Evolutionary conservation across 2,888 invertebrate species (phyloP), one percentile per base, ranked within the genome.

Genomic region (Epinotia ramella): DNA sequence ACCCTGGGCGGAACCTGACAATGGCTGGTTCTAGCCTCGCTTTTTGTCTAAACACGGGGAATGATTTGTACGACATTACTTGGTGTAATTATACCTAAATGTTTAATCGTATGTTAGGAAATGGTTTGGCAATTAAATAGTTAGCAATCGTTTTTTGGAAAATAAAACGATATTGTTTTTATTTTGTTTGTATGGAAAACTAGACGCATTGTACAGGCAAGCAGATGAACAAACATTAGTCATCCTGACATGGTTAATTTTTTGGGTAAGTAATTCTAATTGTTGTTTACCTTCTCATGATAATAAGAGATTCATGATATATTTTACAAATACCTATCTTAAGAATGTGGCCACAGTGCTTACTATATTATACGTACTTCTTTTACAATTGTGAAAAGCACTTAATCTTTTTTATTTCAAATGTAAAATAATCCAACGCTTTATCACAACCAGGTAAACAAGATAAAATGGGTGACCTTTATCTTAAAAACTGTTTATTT

Each of bases 1-100:
- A 81, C 86, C 85, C 83, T 84, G 86, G 85, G 84, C 86, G 86
- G 86, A 87, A 86, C 87, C 85, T 82, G 83, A 92, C 93, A 93
- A 92, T 92, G 81, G 89, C 73, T 81, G 81, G 80, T 81, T 81
- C 80, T 72, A 70, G 74, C 88, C 89, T 91, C 88, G 88, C 86
- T 92, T 93, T 93, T 93, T 92, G 89, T 86, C 69, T 73, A 70
- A 72, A 72, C 56, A 68, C 70, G 53, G 66, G 44, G 76, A 65
- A 70, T 75, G 70, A 71, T 75, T 75, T 71, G 76, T 67, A 66
- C 72, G 76, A 76, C 76, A 76, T 76, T 67, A 53, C 49, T 18
- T 9, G 20, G 24, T 59, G 65, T 70, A 66, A 66, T 71, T 75
- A 70, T 44, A 40, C 9, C 9, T 40, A n/a, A 70, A 18, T 60